Evolutionary conservation across 2,797 vertebrate species (phyloP).

Genomic region (Tinamus major): DNA sequence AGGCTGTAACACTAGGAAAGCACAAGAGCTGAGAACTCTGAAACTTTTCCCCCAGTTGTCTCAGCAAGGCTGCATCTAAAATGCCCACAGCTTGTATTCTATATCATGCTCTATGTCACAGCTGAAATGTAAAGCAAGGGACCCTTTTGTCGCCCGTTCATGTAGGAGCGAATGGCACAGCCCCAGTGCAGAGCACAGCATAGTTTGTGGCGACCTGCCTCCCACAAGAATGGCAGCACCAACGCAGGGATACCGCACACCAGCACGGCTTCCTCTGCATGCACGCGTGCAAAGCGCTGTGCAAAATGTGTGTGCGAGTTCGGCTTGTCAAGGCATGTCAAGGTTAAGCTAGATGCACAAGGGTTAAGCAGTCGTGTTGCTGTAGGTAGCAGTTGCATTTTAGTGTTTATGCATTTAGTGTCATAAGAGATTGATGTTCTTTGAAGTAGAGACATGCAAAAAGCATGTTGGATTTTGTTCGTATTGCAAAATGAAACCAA

Average conservation of each 20-base stretch:
- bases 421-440: neutral
- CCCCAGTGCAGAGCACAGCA: neutral
- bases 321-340: neutral
- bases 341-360: neutral
- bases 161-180: neutral
- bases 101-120: neutral
- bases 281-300: neutral
- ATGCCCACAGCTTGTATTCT: neutral
- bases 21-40: rapidly evolving
- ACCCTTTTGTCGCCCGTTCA: neutral
- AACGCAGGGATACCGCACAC: neutral
- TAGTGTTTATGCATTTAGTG: neutral
- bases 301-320: neutral
- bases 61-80: neutral
- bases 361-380: neutral
- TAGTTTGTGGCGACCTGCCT: neutral
- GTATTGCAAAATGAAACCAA: neutral
- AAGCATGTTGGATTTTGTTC: neutral
- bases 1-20: neutral
- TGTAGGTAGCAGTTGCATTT: neutral
- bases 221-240: neutral
- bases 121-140: neutral
- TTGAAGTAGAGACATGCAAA: neutral
- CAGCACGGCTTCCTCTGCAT: neutral
- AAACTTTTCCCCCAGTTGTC: neutral